Evolutionary conservation across 2,797 vertebrate genomes (phyloP).

Genomic region (Chaunax sp.): DNA sequence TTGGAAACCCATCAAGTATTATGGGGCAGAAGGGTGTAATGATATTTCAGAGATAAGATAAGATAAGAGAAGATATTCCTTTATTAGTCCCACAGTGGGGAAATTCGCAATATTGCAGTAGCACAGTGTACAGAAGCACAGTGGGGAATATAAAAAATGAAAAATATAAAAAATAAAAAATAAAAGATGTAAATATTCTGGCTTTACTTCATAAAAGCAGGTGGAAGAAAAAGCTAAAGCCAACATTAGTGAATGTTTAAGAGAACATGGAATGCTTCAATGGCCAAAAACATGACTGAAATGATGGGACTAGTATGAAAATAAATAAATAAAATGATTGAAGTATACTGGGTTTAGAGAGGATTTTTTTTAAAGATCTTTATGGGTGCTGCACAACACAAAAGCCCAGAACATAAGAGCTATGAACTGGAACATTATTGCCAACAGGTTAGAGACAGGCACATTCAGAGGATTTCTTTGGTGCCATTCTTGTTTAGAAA

Average conservation of each 20-base stretch:
- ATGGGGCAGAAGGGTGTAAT: slow-evolving; percentile 29
- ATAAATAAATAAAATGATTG: background rate
- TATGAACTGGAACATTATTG: slow-evolving; percentile 35
- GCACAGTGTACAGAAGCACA: too few relatives aligned
- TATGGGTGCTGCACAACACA: too few relatives aligned
- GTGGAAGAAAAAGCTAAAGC: slow-evolving; percentile 20
- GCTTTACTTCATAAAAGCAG: slow-evolving; percentile 40
- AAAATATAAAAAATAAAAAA: too few relatives aligned
- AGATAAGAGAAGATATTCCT: too few relatives aligned
- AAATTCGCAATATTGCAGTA: too few relatives aligned
- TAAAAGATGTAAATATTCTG: too few relatives aligned
- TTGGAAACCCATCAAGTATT: slow-evolving; percentile 5
- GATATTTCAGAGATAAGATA: slow-evolving; percentile 48
- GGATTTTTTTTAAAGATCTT: too few relatives aligned
- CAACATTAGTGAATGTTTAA: slow-evolving; percentile 1
- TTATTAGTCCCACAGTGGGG: too few relatives aligned
- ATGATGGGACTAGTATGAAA: background rate
- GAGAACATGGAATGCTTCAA: slow-evolving; percentile 13
- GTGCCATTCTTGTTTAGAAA: slow-evolving; percentile 33
- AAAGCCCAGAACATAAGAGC: slow-evolving; percentile 6
- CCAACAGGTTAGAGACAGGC: slow-evolving; percentile 17
- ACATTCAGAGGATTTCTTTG: slow-evolving; percentile 1
- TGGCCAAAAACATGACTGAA: slow-evolving; percentile 3
- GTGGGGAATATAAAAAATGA: too few relatives aligned
- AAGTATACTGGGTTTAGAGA: background rate